phyloP scores from a whole-genome alignment of 1,140 invertebrate genomes.

The Drosophila pandora region DNA sequence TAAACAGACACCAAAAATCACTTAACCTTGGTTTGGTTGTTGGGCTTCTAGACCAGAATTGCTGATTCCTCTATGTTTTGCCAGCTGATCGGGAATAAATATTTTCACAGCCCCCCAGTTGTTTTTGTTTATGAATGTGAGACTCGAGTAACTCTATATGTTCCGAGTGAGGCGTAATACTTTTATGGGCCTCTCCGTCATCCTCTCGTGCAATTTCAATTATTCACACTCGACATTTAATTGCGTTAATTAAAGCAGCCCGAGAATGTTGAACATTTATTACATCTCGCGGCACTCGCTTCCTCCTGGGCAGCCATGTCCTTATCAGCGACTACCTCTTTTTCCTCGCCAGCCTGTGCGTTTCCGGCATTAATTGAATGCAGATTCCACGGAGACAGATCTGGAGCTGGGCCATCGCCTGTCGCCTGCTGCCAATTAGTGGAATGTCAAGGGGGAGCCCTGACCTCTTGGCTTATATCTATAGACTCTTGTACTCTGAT shows the following conservation, averaged over 20 bases:
- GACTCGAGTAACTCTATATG: conserved; percentile 2
- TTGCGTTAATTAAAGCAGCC: conserved; percentile 56
- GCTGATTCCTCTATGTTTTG: conserved; percentile 15
- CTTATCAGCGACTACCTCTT: conserved; percentile 37
- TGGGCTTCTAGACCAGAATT: not conserved
- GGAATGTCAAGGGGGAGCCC: not conserved
- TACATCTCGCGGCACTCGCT: conserved; percentile 20
- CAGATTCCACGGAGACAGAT: conserved; percentile 27
- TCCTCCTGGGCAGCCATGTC: conserved; percentile 21
- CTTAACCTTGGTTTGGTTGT: not conserved
- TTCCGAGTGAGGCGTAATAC: conserved; percentile 20
- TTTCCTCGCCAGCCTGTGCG: conserved; percentile 16
- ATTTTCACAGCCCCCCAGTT: not conserved
- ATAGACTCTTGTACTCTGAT: conserved; percentile 44
- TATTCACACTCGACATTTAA: conserved; percentile 51
- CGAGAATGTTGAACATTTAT: conserved; percentile 60
- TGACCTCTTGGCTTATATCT: conserved; percentile 35
- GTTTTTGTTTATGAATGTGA: conserved; percentile 15
- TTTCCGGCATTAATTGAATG: conserved; percentile 60
- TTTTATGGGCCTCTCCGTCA: conserved; percentile 31
- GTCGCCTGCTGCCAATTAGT: conserved; percentile 33
- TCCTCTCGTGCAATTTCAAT: conserved; percentile 43
- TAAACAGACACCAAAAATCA: not conserved
- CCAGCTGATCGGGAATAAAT: conserved; percentile 14
- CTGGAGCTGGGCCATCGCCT: not conserved